Base-by-base conservation (phyloP, 2,797 vertebrate genomes). In the Bovichtus variegatus region DNA sequence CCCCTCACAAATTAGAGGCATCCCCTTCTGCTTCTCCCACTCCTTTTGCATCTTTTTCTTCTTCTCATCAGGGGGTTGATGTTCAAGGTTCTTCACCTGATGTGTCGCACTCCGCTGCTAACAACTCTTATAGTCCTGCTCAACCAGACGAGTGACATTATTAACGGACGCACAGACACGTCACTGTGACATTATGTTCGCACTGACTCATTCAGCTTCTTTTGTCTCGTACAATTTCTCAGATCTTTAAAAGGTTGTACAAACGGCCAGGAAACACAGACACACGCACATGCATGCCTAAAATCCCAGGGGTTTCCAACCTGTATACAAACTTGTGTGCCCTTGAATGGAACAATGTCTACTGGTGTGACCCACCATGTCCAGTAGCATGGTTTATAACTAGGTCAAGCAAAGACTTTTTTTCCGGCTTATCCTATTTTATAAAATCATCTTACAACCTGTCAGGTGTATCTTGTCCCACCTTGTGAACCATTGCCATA, bases 111-210 rank as follows among this genome's bases (percentile, higher is more conserved):
- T 53, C 41, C 50, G 19, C 38, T 1, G 38, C 13, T 25, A 64
- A 68, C n/a, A 55, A 6, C 66, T 69, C 49, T 10, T 9, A 10
- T 1, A 29, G 73, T 78, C 89, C 84, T 65, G 90, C 66, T 80
- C 61, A 87, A 92, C 91, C 87, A 71, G 91, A 89, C 61, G 0
- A 49, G 86, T 51, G 68, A 73, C 87, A 88, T 92, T 83, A 71
- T 71, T 59, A 74, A 78, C 19, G 1, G 10, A 65, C 21, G 9
- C 64, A 60, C 44, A 57, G 71, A 79, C 57, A 64, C 58, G 65
- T 85, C 80, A 71, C 23, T 1, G 38, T 61, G 66, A 82, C 75
- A 74, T 62, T 41, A 80, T 38, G 41, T 70, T 86, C 64, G 6
- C 70, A 60, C 44, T 44, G 49, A 51, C 46, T 71, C 53, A 77